These are phyloP conservation scores for Drosophila nr. fundita DNA, from an alignment of 2,888 invertebrate genomes.

Conservation along the genomic window DNA sequence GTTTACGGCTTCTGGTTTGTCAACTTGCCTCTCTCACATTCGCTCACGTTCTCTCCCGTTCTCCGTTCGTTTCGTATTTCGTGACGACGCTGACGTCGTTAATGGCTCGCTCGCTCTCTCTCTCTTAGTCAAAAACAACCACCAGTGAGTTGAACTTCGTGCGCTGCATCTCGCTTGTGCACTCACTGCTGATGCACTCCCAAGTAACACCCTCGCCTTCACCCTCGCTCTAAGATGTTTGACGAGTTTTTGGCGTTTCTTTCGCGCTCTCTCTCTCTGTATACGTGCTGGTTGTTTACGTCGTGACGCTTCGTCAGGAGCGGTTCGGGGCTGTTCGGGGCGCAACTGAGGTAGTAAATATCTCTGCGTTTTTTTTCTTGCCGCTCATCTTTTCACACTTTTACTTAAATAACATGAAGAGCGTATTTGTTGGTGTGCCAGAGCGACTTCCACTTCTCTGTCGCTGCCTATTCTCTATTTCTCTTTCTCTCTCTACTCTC, in stretches of 20 bases:
- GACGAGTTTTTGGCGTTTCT: conserved; percentile 38
- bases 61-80: conserved; percentile 5
- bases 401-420: conserved; percentile 44
- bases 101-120: conserved; percentile 2
- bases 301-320: conserved; percentile 35
- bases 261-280: conserved; percentile 9
- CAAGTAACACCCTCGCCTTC: conserved; percentile 64
- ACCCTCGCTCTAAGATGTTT: conserved; percentile 41
- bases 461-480: not conserved
- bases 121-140: conserved; percentile 45
- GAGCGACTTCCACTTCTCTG: conserved; percentile 30
- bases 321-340: conserved; percentile 21
- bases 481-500: not conserved
- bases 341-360: conserved; percentile 5
- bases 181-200: conserved; percentile 12
- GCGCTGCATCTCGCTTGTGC: conserved; percentile 57
- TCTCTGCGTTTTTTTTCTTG: not conserved
- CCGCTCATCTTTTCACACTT: conserved; percentile 50
- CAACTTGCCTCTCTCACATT: conserved; percentile 43
- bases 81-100: conserved; percentile 38
- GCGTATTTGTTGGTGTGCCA: conserved; percentile 4
- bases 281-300: conserved; percentile 41
- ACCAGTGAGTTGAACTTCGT: conserved; percentile 49
- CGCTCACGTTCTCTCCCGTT: conserved; percentile 5
- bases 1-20: conserved; percentile 76